Conservation (phyloP, 2,888 invertebrate genomes). For the Heliconius charithonia region DNA sequence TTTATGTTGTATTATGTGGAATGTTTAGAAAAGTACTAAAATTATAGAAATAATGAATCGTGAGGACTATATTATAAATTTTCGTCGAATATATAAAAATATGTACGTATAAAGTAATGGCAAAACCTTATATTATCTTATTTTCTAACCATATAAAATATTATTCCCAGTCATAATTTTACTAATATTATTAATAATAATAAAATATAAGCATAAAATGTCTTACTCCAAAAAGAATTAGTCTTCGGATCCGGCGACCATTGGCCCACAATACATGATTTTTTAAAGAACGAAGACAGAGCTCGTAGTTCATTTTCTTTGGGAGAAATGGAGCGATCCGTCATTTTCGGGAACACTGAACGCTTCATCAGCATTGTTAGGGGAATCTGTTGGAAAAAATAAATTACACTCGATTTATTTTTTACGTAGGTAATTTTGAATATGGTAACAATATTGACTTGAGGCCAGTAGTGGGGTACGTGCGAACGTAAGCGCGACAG, state of each 20-base stretch:
- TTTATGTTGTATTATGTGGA: background rate
- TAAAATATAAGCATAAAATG: too few relatives aligned
- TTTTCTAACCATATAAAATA: too few relatives aligned
- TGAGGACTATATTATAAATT: background rate
- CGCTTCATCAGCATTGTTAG: constrained; percentile 90
- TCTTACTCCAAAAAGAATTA: constrained; percentile 88
- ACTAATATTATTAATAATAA: too few relatives aligned
- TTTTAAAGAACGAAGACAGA: constrained; percentile 89
- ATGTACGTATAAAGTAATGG: too few relatives aligned
- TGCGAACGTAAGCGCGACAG: too few relatives aligned
- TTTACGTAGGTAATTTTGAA: background rate
- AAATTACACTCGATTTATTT: background rate
- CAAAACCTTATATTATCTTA: too few relatives aligned
- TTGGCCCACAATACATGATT: constrained; percentile 93
- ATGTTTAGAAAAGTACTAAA: background rate
- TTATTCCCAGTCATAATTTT: too few relatives aligned
- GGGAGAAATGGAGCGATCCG: constrained; percentile 87
- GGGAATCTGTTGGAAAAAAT: constrained; percentile 80
- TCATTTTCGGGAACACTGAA: constrained; percentile 86
- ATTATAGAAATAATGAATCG: background rate
- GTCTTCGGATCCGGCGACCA: constrained; percentile 91
- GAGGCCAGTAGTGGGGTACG: too few relatives aligned
- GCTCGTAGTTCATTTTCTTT: constrained; percentile 92
- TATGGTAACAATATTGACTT: too few relatives aligned
- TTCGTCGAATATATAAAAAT: too few relatives aligned